phyloP scores from a whole-genome alignment of 2,888 invertebrate genomes.

The Drosophila melanosoma region DNA sequence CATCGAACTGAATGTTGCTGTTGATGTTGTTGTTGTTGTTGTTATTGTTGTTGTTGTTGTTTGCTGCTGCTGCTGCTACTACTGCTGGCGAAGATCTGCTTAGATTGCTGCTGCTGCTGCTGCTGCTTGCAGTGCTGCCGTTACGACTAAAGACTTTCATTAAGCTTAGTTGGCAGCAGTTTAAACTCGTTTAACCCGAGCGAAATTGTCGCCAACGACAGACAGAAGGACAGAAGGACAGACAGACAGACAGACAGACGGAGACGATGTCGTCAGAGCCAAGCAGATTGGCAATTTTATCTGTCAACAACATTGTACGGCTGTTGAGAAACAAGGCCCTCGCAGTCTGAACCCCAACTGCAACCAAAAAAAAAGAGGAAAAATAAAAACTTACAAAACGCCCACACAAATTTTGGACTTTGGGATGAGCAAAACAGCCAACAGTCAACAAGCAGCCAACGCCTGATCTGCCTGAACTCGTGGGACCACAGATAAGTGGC shows the following conservation, averaged over 20 bases:
- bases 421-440: not conserved
- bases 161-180: conserved; percentile 75
- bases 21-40: not conserved
- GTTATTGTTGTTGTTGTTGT: not conserved
- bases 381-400: conserved; percentile 41
- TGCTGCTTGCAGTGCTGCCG: conserved; percentile 20
- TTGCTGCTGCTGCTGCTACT: conserved; percentile 25
- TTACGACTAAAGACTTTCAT: conserved; percentile 75
- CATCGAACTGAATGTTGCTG: conserved; percentile 41
- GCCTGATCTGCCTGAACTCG: conserved; percentile 37
- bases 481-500: conserved; percentile 41
- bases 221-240: conserved; percentile 12
- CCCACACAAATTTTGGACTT: conserved; percentile 60
- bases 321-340: conserved; percentile 49
- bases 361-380: not conserved
- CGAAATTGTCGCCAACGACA: conserved; percentile 69
- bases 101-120: conserved; percentile 60
- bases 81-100: conserved; percentile 61
- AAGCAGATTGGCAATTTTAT: conserved; percentile 77
- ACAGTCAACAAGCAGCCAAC: conserved; percentile 14
- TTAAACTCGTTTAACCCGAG: conserved; percentile 77
- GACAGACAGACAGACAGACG: conserved; percentile 15
- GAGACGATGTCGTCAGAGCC: conserved; percentile 49
- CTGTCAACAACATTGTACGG: conserved; percentile 79
- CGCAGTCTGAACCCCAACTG: conserved; percentile 6